Evolutionary conservation across 2,888 invertebrate genomes (phyloP).

Genomic region (Torymus aiolomorphi): DNA sequence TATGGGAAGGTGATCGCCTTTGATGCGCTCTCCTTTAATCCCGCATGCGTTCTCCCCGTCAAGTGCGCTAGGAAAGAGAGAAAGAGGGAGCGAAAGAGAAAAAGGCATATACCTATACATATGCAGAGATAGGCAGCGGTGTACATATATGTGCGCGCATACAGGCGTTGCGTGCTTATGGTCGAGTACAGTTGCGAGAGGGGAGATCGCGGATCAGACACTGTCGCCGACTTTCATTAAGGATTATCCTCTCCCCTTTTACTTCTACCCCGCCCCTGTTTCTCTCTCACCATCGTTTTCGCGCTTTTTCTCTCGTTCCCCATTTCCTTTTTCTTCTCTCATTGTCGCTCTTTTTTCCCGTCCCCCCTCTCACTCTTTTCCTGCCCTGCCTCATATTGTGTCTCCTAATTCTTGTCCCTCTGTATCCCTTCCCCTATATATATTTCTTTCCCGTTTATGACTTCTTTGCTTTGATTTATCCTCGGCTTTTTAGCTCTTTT

Average conservation of each 20-base stretch:
- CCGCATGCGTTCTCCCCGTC: background rate
- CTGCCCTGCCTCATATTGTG: background rate
- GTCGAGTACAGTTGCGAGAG: slow-evolving; percentile 26
- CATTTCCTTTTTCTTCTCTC: slow-evolving; percentile 44
- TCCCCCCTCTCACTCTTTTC: slow-evolving; percentile 11
- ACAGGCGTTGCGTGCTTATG: background rate
- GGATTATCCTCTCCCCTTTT: slow-evolving; percentile 58
- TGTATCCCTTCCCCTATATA: background rate
- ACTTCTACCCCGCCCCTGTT: slow-evolving; percentile 52
- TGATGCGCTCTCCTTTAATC: slow-evolving; percentile 47
- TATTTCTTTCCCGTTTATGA: background rate
- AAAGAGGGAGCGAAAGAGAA: slow-evolving; percentile 3
- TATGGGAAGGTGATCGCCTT: slow-evolving; percentile 41
- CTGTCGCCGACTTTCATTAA: slow-evolving; percentile 63
- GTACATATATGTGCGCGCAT: background rate
- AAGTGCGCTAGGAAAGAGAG: slow-evolving; percentile 4
- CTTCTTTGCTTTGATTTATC: background rate
- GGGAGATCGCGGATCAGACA: slow-evolving; percentile 62
- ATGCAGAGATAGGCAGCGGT: too few species aligned
- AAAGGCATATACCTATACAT: too few species aligned
- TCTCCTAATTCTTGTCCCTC: background rate
- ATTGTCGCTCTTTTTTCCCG: background rate
- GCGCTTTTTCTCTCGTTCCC: background rate
- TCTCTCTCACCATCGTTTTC: background rate
- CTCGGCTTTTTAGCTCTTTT: background rate